Evolutionary conservation across 2,797 vertebrate genomes (phyloP).

Genomic region (Helicolenus hilgendorfi): DNA sequence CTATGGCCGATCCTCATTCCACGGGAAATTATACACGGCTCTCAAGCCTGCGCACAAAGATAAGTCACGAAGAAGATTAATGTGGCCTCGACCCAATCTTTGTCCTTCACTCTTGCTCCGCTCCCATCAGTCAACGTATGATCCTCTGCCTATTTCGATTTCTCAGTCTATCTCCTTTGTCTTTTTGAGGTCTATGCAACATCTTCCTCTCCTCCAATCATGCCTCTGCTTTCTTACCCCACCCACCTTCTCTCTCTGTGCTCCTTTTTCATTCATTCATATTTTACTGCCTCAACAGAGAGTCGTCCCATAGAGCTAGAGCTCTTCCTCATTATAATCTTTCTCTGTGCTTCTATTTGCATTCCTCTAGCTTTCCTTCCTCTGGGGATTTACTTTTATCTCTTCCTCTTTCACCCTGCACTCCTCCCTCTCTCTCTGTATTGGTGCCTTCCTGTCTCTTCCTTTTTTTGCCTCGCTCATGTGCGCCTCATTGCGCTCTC

Average conservation of each 20-base stretch:
- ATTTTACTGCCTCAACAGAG: conserved; percentile 74
- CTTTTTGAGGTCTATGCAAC: conserved; percentile 49
- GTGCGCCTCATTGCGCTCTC: conserved; percentile 52
- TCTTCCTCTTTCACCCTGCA: conserved; percentile 64
- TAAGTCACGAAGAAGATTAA: conserved; percentile 44
- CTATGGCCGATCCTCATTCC: conserved; percentile 4
- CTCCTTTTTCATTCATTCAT: conserved; percentile 81
- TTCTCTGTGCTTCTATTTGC: conserved; percentile 62
- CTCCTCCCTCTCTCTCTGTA: conserved; percentile 45
- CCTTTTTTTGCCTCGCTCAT: conserved; percentile 23
- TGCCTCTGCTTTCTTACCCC: conserved; percentile 52
- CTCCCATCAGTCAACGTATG: conserved; percentile 21
- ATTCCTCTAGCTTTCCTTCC: conserved; percentile 71
- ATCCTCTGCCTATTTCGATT: conserved; percentile 30
- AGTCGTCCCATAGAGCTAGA: conserved; percentile 23
- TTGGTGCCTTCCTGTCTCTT: conserved; percentile 67
- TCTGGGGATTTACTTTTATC: conserved; percentile 72
- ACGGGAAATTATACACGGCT: conserved; percentile 15
- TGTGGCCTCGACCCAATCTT: conserved; percentile 42
- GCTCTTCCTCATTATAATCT: conserved; percentile 54
- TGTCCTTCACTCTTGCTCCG: conserved; percentile 21
- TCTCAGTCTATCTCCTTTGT: conserved; percentile 59
- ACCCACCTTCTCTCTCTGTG: conserved; percentile 60
- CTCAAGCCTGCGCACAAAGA: conserved; percentile 10
- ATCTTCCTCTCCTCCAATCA: conserved; percentile 71